These are phyloP conservation scores for Sympetrum striolatum DNA, from an alignment of 2,888 invertebrate species.

Conservation along the genomic window DNA sequence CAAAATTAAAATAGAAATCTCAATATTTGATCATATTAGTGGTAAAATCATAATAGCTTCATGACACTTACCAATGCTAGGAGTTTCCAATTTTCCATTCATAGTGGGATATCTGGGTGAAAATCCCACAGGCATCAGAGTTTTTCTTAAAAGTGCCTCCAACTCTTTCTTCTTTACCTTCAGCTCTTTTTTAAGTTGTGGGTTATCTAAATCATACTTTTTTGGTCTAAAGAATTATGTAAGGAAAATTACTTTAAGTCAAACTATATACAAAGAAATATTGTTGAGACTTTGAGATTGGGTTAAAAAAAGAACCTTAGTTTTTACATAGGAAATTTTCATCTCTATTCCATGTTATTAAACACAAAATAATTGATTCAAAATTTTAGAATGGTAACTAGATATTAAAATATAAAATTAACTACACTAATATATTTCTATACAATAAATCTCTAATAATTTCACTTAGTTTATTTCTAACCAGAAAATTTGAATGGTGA, in stretches of 20 bases:
- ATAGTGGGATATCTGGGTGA: constrained; percentile 67
- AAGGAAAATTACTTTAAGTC: neutral
- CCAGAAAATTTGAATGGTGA: too few species aligned
- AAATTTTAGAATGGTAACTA: too few species aligned
- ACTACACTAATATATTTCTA: too few species aligned
- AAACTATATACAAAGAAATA: too few species aligned
- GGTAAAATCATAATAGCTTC: neutral
- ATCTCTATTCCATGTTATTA: too few species aligned
- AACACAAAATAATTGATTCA: neutral
- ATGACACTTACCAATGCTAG: constrained; percentile 39
- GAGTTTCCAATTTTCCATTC: constrained; percentile 51
- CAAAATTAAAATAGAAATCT: neutral
- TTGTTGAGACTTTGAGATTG: too few species aligned
- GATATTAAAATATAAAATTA: too few species aligned
- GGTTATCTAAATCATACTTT: constrained; percentile 56
- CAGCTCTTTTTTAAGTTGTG: constrained; percentile 62
- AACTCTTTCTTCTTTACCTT: constrained; percentile 64
- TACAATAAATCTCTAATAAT: too few species aligned
- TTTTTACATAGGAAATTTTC: too few species aligned
- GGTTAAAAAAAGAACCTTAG: too few species aligned
- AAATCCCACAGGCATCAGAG: constrained; percentile 73
- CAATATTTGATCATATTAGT: too few species aligned
- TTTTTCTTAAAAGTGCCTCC: constrained; percentile 63
- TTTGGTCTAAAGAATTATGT: constrained; percentile 50
- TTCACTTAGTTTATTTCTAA: too few species aligned